Evolutionary conservation across 1,140 invertebrate genomes (phyloP).

Genomic region (Drosophila virilis): DNA sequence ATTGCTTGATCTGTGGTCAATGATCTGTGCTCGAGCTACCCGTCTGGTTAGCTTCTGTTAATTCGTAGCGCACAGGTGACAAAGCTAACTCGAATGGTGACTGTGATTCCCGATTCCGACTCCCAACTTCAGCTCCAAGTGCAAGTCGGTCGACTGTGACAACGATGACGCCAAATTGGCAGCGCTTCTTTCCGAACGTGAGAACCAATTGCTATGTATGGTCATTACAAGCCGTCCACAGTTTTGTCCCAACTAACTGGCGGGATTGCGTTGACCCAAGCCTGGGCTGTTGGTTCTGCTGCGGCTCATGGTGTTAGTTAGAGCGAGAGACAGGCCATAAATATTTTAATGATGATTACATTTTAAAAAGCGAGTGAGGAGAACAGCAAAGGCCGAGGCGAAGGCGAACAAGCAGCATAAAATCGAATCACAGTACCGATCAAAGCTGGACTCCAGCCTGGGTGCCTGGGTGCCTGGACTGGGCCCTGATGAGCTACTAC

Average conservation of each 20-base stretch:
- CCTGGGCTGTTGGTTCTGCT: constrained; percentile 18
- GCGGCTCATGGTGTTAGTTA: constrained; percentile 28
- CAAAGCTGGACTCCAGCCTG: constrained; percentile 25
- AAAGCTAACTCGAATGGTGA: constrained; percentile 45
- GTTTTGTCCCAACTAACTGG: constrained; percentile 37
- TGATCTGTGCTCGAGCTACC: constrained; percentile 10
- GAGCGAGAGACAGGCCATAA: constrained; percentile 75
- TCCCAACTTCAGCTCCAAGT: constrained; percentile 22
- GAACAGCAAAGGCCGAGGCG: neutral
- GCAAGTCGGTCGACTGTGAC: constrained; percentile 51
- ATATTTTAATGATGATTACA: constrained; percentile 83
- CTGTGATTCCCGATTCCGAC: constrained; percentile 20
- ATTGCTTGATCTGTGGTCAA: constrained; percentile 18
- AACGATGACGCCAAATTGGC: constrained; percentile 81
- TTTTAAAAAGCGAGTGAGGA: constrained; percentile 67
- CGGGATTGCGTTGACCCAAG: constrained; percentile 21
- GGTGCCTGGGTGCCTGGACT: constrained; percentile 13
- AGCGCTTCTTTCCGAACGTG: constrained; percentile 69
- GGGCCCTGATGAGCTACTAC: constrained; percentile 70
- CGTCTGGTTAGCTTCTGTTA: neutral
- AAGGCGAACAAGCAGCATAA: constrained; percentile 25
- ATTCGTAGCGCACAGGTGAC: constrained; percentile 48
- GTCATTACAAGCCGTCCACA: constrained; percentile 79
- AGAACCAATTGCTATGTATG: constrained; percentile 83
- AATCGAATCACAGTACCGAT: constrained; percentile 74